These are phyloP conservation scores for Sympetrum striolatum DNA, from an alignment of 2,888 invertebrate genomes.

Conservation along the genomic window DNA sequence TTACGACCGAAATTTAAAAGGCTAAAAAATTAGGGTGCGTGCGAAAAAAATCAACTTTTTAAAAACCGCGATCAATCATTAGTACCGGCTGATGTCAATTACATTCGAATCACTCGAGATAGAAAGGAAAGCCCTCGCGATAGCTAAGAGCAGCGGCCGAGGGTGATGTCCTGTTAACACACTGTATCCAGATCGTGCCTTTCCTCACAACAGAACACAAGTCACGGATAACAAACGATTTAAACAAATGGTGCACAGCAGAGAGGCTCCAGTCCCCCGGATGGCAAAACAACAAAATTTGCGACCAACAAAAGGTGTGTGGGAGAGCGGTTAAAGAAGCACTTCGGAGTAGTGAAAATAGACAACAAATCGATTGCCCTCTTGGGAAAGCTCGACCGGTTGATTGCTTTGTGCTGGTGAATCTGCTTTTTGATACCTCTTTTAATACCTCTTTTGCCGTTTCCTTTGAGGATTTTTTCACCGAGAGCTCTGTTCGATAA, in stretches of 20 bases:
- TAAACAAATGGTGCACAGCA: not conserved
- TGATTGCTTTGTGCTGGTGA: not conserved
- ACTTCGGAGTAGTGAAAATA: not conserved
- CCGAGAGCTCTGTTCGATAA: not conserved
- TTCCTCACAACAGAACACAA: no score
- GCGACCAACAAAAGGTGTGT: not conserved
- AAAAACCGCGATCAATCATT: no score
- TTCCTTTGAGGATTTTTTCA: conserved; percentile 13
- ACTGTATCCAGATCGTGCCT: no score
- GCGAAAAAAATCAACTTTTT: no score
- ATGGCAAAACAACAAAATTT: not conserved
- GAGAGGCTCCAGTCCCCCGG: not conserved
- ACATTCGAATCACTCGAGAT: no score
- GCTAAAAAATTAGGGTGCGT: no score
- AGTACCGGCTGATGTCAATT: no score
- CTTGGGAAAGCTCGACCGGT: not conserved
- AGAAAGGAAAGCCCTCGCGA: no score
- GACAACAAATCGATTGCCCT: not conserved
- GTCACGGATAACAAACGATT: no score
- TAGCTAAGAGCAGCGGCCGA: no score
- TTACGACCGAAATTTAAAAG: no score
- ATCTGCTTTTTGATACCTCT: not conserved
- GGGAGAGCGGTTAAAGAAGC: not conserved
- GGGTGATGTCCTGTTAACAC: no score
- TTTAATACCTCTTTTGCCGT: conserved; percentile 28